These are phyloP conservation scores for Tachystola acroxantha DNA, from an alignment of 2,888 invertebrate species.

Conservation along the genomic window DNA sequence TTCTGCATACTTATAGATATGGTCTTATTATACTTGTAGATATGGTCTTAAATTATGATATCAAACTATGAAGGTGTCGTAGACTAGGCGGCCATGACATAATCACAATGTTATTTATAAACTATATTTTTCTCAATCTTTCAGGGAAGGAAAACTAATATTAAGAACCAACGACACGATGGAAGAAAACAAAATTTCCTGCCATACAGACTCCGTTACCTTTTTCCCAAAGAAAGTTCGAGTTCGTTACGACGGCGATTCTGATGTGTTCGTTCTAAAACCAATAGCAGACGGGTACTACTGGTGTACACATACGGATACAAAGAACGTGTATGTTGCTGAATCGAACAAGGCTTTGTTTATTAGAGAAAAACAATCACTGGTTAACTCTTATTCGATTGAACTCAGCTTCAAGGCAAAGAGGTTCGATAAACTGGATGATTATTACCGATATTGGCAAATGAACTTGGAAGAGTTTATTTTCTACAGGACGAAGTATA, in stretches of 20 bases:
- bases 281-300: constrained; percentile 57
- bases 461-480: constrained; percentile 50
- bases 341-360: constrained; percentile 53
- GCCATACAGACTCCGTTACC: constrained; percentile 56
- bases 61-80: too few relatives aligned
- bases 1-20: too few relatives aligned
- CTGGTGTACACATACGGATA: constrained; percentile 57
- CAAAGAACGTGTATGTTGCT: constrained; percentile 34
- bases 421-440: constrained; percentile 19
- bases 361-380: constrained; percentile 40
- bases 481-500: constrained; percentile 45
- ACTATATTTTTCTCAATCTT: constrained; percentile 18
- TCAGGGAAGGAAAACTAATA: constrained; percentile 45
- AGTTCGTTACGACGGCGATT: constrained; percentile 24
- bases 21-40: too few relatives aligned
- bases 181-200: constrained; percentile 37
- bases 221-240: constrained; percentile 42
- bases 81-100: too few relatives aligned
- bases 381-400: constrained; percentile 44
- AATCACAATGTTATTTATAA: too few relatives aligned
- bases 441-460: constrained; percentile 32
- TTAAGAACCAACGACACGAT: constrained; percentile 36
- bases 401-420: constrained; percentile 19
- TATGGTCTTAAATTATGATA: too few relatives aligned
- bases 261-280: constrained; percentile 34